phyloP scores from a whole-genome alignment of 1,140 invertebrate species.

The Armadillidium nasatum region DNA sequence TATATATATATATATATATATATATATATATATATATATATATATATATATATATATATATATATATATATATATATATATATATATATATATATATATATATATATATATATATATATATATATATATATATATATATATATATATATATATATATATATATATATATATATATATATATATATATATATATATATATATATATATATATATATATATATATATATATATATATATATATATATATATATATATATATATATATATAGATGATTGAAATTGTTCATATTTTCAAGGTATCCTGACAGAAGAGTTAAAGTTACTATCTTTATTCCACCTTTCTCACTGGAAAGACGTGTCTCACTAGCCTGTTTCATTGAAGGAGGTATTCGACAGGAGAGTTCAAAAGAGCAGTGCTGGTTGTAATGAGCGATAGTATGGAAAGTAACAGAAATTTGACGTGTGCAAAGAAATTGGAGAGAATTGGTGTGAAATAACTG shows the following conservation, averaged over 20 bases:
- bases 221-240: conserved; percentile 10
- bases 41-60: conserved; percentile 23
- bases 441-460: too few species aligned
- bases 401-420: too few species aligned
- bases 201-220: conserved; percentile 27
- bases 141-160: conserved; percentile 11
- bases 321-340: too few species aligned
- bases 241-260: conserved; percentile 16
- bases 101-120: conserved; percentile 24
- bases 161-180: conserved; percentile 10
- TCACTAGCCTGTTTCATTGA: too few species aligned
- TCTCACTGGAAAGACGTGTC: too few species aligned
- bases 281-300: too few species aligned
- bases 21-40: conserved; percentile 17
- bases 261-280: too few species aligned
- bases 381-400: too few species aligned
- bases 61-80: conserved; percentile 7
- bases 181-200: conserved; percentile 25
- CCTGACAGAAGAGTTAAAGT: too few species aligned
- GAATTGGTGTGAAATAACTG: too few species aligned
- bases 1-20: conserved; percentile 14
- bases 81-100: conserved; percentile 18
- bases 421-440: too few species aligned
- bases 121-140: conserved; percentile 24
- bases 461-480: too few species aligned